A percentile compares a stretch with the other conserved stretches of the same genome.
Evolutionary conservation across 2,113 vertebrate species (phyloP).

Genomic region (Potamarius usumacintae): DNA sequence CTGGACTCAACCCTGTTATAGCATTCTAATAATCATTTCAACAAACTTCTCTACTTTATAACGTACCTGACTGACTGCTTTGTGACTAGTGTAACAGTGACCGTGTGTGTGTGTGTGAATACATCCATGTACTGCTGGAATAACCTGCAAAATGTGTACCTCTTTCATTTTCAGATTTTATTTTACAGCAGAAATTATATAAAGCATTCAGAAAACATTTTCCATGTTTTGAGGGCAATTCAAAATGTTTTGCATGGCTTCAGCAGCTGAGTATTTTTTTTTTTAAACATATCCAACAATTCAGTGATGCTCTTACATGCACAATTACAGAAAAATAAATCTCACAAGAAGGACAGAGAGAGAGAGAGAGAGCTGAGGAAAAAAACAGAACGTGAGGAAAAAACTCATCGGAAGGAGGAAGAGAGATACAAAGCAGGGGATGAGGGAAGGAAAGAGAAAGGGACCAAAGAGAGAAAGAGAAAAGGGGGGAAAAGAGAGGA

Average conservation of each 20-base stretch:
- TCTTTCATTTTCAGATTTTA: slow-evolving; percentile 88
- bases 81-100: not conserved
- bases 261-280: slow-evolving; percentile 97
- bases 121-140: not conserved
- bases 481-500: slow-evolving; percentile 66
- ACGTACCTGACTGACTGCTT: no score
- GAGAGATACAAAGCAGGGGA: slow-evolving; percentile 66
- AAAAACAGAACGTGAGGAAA: slow-evolving; percentile 62
- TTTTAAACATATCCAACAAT: slow-evolving; percentile 95
- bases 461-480: slow-evolving; percentile 52
- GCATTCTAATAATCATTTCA: not conserved
- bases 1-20: no score
- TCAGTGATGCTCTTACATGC: slow-evolving; percentile 99
- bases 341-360: slow-evolving; percentile 77
- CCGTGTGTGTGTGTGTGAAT: not conserved
- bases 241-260: slow-evolving; percentile 99
- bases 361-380: slow-evolving; percentile 67
- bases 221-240: slow-evolving; percentile 99
- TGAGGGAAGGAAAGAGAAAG: slow-evolving; percentile 59
- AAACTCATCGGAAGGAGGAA: slow-evolving; percentile 69
- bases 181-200: slow-evolving; percentile 99
- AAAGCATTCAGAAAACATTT: slow-evolving; percentile 99
- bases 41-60: not conserved
- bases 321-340: slow-evolving; percentile 96
- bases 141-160: slow-evolving; percentile 51